Evolutionary conservation across 2,888 invertebrate species (phyloP).

Genomic region (Lasioglossum calceatum): DNA sequence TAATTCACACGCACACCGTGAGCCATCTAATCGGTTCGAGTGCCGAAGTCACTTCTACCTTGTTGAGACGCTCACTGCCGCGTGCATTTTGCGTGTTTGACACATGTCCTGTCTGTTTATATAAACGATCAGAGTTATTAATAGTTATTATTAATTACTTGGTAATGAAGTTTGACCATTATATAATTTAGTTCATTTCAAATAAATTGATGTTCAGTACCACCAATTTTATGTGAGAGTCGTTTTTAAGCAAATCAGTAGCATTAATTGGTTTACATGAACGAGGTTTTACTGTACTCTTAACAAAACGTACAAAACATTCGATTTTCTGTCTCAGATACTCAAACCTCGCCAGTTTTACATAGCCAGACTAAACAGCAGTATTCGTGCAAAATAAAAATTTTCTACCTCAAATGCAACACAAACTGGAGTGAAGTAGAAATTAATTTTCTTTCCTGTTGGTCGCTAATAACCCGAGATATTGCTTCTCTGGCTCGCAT

Average conservation of each 20-base stretch:
- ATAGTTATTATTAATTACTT: neutral
- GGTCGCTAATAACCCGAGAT: no score
- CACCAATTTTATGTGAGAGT: no score
- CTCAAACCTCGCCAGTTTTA: neutral
- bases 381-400: no score
- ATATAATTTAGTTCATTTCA: neutral
- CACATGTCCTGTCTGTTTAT: neutral
- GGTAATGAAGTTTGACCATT: neutral
- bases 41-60: neutral
- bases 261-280: no score
- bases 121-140: neutral
- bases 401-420: no score
- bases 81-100: neutral
- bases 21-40: neutral
- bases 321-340: neutral
- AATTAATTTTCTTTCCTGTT: no score
- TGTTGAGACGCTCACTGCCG: neutral
- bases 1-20: neutral
- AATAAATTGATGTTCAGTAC: neutral
- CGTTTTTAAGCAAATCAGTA: no score
- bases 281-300: no score
- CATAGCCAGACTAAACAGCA: no score
- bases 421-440: no score
- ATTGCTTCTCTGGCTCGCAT: no score
- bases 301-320: neutral